Evolutionary conservation across 2,888 invertebrate species (phyloP), one percentile per base, ranked within the genome.

Genomic region (Syrphus vitripennis): DNA sequence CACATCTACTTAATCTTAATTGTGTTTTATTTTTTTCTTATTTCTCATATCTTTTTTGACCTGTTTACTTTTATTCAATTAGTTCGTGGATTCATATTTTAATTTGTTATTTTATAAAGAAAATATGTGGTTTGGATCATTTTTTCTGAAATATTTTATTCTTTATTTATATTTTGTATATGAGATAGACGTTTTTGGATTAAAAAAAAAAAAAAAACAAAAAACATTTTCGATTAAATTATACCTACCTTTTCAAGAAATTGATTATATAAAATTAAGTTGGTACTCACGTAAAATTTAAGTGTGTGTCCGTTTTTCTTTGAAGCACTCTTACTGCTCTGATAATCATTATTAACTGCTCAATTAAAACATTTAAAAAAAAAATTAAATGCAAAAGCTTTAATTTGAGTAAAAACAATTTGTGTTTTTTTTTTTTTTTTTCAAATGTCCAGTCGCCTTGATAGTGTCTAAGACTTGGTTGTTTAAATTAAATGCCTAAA

Each of bases 1-100:
- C 87, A 87, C 87, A 87, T 87, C 87, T 87, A 87, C 83, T 87
- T 87, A 83, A 87, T 83, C 12, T 79, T 74, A 87, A 83, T 87
- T 87, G 70, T 77, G 53, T 83, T 78, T 79, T 75, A 37, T 57
- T 19, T 6, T 45, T 29, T 37, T 48, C 6, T 21, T 48, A 19
- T 21, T 53, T 45, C 67, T 34, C 45, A 19, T 57, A 5, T 48
- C 37, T 37, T 55, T 65, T 63, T 74, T 19, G n/a, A 31, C 29
- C 55, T 67, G 26, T n/a, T n/a, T n/a, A n/a, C 31, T 48, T 63
- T 77, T 59, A 42, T 29, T 48, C 50, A 21, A 50, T 63, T 69
- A 67, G 16, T 69, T 83, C 59, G 48, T 55, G 77, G 34, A 57
- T 78, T 72, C 40, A 10, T 40, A 4, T 57, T 82, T 72, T 69